Evolutionary conservation across 1,140 invertebrate genomes (phyloP).

Genomic region (Cydia amplana): DNA sequence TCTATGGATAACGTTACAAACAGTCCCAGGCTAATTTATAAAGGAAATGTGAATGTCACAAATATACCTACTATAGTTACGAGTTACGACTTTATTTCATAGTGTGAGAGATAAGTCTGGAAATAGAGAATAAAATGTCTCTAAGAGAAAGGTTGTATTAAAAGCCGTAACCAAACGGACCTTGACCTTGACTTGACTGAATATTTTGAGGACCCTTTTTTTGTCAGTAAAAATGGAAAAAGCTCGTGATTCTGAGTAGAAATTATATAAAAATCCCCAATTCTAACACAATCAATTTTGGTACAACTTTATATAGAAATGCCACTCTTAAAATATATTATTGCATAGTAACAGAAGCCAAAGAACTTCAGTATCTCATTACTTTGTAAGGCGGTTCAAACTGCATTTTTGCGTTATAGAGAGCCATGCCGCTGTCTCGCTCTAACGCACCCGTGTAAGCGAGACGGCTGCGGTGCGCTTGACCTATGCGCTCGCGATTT

Average conservation of each 20-base stretch:
- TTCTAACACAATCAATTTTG: too few species aligned
- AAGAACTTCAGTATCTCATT: conserved; percentile 48
- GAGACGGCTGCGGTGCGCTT: conserved; percentile 53
- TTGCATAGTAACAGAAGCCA: conserved; percentile 24
- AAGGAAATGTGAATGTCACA: neutral
- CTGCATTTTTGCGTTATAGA: conserved; percentile 63
- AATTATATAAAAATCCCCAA: too few species aligned
- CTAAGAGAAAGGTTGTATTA: too few species aligned
- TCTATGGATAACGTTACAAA: neutral
- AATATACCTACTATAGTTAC: neutral
- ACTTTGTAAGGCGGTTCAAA: conserved; percentile 47
- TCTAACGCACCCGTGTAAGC: conserved; percentile 35
- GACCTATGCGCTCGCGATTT: conserved; percentile 70
- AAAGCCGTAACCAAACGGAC: too few species aligned
- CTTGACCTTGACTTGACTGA: too few species aligned
- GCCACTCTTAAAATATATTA: neutral
- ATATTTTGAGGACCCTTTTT: too few species aligned
- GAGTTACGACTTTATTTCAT: neutral
- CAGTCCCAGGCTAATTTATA: conserved; percentile 4
- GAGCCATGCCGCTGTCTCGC: conserved; percentile 39
- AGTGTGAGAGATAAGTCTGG: neutral
- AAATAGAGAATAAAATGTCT: too few species aligned
- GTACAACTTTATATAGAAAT: too few species aligned
- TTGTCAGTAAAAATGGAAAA: too few species aligned
- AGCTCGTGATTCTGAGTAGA: too few species aligned